Percentiles rank a stretch among this genome's conserved stretches.
These are phyloP conservation scores for Agapostemon virescens DNA, from an alignment of 2,888 invertebrate genomes.

Conservation along the genomic window DNA sequence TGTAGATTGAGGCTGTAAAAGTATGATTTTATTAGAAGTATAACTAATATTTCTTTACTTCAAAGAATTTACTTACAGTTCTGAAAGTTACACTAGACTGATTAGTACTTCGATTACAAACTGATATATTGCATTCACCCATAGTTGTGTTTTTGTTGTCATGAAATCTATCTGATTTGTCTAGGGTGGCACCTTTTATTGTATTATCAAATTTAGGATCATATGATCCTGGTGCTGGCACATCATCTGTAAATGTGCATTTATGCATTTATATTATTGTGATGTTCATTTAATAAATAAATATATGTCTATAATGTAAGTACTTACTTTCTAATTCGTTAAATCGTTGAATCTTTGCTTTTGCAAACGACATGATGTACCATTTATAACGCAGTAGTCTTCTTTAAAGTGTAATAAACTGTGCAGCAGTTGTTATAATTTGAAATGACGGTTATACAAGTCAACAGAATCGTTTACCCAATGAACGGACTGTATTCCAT, in stretches of 20 bases:
- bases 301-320: not conserved
- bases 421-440: slow-evolving; percentile 43
- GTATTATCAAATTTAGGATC: slow-evolving; percentile 80
- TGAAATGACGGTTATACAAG: slow-evolving; percentile 63
- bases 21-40: not conserved
- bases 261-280: not conserved
- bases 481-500: not conserved
- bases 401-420: not conserved
- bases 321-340: slow-evolving; percentile 82
- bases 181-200: slow-evolving; percentile 77
- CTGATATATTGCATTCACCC: slow-evolving; percentile 72
- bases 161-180: slow-evolving; percentile 78
- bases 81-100: slow-evolving; percentile 62
- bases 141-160: slow-evolving; percentile 77
- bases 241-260: slow-evolving; percentile 77
- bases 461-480: slow-evolving; percentile 24
- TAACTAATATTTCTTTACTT: not conserved
- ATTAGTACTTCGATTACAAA: slow-evolving; percentile 67
- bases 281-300: not conserved
- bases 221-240: slow-evolving; percentile 82
- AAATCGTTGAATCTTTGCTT: slow-evolving; percentile 83
- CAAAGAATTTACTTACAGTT: slow-evolving; percentile 66
- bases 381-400: not conserved
- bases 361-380: slow-evolving; percentile 82
- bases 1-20: not conserved